Percentiles rank a stretch among this genome's conserved stretches.
Conservation (phyloP, 2,888 invertebrate species). For the Anoplius nigerrimus region DNA sequence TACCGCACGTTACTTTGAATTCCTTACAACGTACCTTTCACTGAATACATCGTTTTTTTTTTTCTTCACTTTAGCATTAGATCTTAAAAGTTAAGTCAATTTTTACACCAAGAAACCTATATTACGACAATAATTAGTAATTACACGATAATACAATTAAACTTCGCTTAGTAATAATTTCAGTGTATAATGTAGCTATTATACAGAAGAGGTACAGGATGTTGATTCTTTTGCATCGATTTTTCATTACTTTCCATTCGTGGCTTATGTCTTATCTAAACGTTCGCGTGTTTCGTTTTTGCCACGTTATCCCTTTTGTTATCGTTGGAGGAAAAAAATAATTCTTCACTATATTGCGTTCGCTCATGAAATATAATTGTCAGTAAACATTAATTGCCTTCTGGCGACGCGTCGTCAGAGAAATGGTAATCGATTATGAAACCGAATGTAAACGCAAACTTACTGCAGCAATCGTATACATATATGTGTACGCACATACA, state of each 20-base stretch:
- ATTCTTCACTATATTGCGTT: conserved; percentile 34
- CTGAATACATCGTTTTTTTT: conserved; percentile 62
- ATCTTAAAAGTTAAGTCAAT: conserved; percentile 71
- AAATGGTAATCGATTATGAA: not conserved
- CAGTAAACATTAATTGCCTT: too few species aligned
- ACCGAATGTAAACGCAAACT: not conserved
- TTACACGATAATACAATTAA: conserved; percentile 73
- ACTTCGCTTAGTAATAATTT: conserved; percentile 62
- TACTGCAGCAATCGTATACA: too few species aligned
- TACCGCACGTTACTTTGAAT: conserved; percentile 49
- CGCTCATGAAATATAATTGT: conserved; percentile 12
- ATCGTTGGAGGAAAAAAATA: conserved; percentile 34
- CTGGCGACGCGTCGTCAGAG: too few species aligned
- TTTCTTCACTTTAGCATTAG: conserved; percentile 64
- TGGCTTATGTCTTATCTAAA: conserved; percentile 20
- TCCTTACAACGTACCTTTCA: conserved; percentile 54
- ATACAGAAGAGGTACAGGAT: conserved; percentile 71
- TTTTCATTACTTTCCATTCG: conserved; percentile 36
- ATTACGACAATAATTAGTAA: conserved; percentile 73
- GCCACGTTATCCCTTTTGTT: conserved; percentile 11
- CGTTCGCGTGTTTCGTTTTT: conserved; percentile 8
- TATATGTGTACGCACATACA: too few species aligned
- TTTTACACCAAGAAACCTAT: conserved; percentile 73
- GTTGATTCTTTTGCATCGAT: conserved; percentile 53
- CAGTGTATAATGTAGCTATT: conserved; percentile 70